Percentiles rank a stretch among this genome's conserved stretches.
phyloP scores from a whole-genome alignment of 2,888 invertebrate species.

The Eilema griseolum region DNA sequence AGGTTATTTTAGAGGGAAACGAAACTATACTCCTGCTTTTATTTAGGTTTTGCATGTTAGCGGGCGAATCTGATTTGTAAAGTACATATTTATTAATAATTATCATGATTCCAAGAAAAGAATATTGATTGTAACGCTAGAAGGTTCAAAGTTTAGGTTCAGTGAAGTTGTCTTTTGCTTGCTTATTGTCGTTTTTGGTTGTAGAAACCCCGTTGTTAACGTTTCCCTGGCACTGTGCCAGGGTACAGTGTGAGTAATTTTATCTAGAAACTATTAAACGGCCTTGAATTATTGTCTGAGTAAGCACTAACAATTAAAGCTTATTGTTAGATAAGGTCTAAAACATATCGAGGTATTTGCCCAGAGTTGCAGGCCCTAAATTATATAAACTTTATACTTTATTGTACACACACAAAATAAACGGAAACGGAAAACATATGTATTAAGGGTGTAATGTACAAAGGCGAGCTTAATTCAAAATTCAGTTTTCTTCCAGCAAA shows the following conservation, averaged over 20 bases:
- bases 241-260: neutral
- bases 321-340: neutral
- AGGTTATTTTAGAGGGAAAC: conserved; percentile 35
- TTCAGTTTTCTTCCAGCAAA: too few species aligned
- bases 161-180: neutral
- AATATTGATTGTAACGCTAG: neutral
- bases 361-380: neutral
- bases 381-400: too few species aligned
- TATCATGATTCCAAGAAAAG: neutral
- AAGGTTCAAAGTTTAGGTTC: too few species aligned
- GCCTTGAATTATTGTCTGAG: conserved; percentile 6
- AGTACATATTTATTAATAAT: neutral
- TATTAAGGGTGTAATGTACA: too few species aligned
- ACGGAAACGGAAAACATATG: too few species aligned
- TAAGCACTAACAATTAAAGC: neutral
- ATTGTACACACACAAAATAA: too few species aligned
- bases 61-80: neutral
- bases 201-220: neutral
- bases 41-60: conserved; percentile 37
- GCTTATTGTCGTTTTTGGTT: conserved; percentile 1
- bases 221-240: conserved; percentile 14
- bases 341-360: neutral
- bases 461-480: too few species aligned
- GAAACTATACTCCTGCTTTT: conserved; percentile 11
- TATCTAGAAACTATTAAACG: neutral